Conservation (phyloP, 92 coral and sea anemone genomes). For the Actinernus sp. region DNA sequence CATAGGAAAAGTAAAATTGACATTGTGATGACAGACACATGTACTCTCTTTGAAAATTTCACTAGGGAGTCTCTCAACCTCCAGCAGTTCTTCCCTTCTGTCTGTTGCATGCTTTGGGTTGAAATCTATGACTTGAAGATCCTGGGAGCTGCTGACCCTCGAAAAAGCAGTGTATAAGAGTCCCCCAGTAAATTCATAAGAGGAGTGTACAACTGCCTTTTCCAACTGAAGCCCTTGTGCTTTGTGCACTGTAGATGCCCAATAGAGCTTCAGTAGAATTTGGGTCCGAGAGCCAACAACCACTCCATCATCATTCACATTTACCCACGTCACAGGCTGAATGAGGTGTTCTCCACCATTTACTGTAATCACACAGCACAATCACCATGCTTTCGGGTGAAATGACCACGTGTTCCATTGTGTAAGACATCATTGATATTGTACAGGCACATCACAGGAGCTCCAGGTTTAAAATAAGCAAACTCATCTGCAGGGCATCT, state of each 20-base stretch:
- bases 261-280: conserved; percentile 11
- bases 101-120: conserved; percentile 14
- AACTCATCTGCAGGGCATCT: conserved; percentile 15
- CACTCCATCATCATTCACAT: conserved; percentile 1
- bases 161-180: conserved; percentile 32
- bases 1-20: too few relatives aligned
- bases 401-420: conserved; percentile 29
- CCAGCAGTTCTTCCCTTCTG: conserved; percentile 5
- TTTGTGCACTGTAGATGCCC: conserved; percentile 32
- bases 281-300: conserved; percentile 2
- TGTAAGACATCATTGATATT: conserved; percentile 8
- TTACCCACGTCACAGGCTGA: conserved; percentile 2
- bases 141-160: conserved; percentile 5
- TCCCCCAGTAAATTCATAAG: conserved; percentile 30
- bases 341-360: conserved; percentile 13
- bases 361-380: conserved; percentile 4
- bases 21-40: too few relatives aligned
- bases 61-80: not conserved
- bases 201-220: conserved; percentile 13
- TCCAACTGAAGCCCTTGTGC: conserved; percentile 4
- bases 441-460: conserved; percentile 13
- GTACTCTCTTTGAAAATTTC: too few relatives aligned
- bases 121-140: conserved; percentile 21
- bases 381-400: not conserved
- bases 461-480: conserved; percentile 15